Conservation (phyloP, 2,888 invertebrate species). For the Troides aeacus region DNA sequence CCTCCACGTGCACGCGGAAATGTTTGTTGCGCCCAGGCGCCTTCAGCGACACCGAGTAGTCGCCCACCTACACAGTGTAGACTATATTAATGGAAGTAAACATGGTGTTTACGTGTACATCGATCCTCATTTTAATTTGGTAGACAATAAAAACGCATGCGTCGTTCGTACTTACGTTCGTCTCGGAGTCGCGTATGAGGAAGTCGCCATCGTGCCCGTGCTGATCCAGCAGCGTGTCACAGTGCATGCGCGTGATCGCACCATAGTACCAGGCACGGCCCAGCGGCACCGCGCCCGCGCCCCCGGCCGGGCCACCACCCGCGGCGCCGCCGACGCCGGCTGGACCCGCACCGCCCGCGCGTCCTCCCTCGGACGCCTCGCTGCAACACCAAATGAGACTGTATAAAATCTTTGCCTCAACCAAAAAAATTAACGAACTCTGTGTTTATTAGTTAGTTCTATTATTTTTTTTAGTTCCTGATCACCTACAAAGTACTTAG, state of each 20-base stretch:
- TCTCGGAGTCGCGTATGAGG: conserved; percentile 98
- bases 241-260: conserved; percentile 95
- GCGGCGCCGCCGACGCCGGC: conserved; percentile 38
- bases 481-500: too few species aligned
- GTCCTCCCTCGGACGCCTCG: conserved; percentile 58
- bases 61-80: conserved; percentile 90
- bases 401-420: too few species aligned
- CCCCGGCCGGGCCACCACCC: conserved; percentile 36
- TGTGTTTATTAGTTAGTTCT: too few species aligned
- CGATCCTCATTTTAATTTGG: too few species aligned
- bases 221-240: conserved; percentile 96
- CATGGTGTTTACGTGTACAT: too few species aligned
- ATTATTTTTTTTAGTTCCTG: too few species aligned
- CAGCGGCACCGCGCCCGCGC: conserved; percentile 69
- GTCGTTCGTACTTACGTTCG: conserved; percentile 87
- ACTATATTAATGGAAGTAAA: background rate
- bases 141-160: too few species aligned
- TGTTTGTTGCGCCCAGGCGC: conserved; percentile 99
- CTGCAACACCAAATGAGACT: conserved; percentile 39
- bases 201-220: conserved; percentile 99
- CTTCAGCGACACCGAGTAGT: conserved; percentile 98
- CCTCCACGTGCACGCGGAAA: conserved; percentile 98
- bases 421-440: too few species aligned
- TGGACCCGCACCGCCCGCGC: conserved; percentile 8
- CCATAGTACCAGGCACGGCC: conserved; percentile 99